A percentile compares a stretch with the other conserved stretches of the same genome.
Evolutionary conservation across 2,888 invertebrate genomes (phyloP).

Genomic region (Selenia dentaria): DNA sequence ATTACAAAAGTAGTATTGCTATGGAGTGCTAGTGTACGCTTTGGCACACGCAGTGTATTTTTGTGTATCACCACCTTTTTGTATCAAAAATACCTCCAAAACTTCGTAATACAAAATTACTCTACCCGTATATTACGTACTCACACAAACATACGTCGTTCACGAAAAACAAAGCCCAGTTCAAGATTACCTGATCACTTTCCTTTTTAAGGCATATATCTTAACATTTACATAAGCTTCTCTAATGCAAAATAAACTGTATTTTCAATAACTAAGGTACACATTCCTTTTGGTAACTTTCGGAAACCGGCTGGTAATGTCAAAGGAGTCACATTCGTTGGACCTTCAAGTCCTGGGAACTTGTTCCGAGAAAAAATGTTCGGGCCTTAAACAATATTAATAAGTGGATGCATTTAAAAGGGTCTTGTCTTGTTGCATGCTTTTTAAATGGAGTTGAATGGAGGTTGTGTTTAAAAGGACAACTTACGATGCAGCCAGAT

Average conservation of each 20-base stretch:
- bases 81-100: too few species aligned
- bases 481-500: too few species aligned
- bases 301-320: slow-evolving; percentile 63
- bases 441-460: slow-evolving; percentile 1
- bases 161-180: slow-evolving; percentile 44
- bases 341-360: slow-evolving; percentile 55
- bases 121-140: slow-evolving; percentile 1
- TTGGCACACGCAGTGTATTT: too few species aligned
- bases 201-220: slow-evolving; percentile 44
- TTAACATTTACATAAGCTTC: slow-evolving; percentile 7
- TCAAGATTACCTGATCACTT: slow-evolving; percentile 55
- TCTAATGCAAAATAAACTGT: slow-evolving; percentile 11
- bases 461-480: background rate
- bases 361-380: slow-evolving; percentile 25
- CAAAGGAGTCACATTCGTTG: slow-evolving; percentile 70
- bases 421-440: slow-evolving; percentile 10
- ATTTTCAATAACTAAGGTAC: slow-evolving; percentile 11
- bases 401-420: slow-evolving; percentile 15
- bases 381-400: slow-evolving; percentile 18
- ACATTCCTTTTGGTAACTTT: slow-evolving; percentile 7
- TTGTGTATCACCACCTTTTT: too few species aligned
- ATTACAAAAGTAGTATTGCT: too few species aligned
- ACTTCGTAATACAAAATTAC: slow-evolving; percentile 10
- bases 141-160: slow-evolving; percentile 12
- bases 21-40: too few species aligned